These are phyloP conservation scores for Bruchidius siliquastri DNA, from an alignment of 2,888 invertebrate genomes.

Conservation along the genomic window DNA sequence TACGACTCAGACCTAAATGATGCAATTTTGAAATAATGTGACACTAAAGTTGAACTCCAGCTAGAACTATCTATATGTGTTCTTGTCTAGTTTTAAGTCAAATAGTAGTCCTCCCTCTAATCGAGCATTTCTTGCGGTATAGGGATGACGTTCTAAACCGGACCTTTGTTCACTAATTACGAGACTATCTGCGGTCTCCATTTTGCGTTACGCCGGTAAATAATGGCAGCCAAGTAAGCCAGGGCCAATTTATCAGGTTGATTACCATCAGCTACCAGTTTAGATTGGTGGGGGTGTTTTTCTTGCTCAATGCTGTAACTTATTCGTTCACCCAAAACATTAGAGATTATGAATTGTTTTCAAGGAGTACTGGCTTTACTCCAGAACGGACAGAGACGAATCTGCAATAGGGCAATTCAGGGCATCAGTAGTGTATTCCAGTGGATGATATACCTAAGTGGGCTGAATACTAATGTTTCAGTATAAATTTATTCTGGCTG, in stretches of 20 bases:
- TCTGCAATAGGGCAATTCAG: too few relatives aligned
- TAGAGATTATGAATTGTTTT: neutral
- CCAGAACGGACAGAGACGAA: too few relatives aligned
- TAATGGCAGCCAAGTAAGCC: neutral
- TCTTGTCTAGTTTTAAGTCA: neutral
- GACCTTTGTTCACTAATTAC: neutral
- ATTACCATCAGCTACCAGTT: neutral
- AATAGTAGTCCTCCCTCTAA: neutral
- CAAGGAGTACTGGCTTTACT: neutral
- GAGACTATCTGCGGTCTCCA: neutral
- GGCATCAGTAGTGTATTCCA: too few relatives aligned
- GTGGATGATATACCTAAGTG: too few relatives aligned
- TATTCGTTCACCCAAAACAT: neutral
- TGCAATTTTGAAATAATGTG: too few relatives aligned
- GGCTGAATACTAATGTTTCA: too few relatives aligned
- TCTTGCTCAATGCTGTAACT: neutral
- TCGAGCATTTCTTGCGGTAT: neutral
- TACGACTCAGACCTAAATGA: too few relatives aligned
- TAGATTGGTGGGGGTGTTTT: neutral
- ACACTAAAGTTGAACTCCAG: too few relatives aligned
- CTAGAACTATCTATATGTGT: neutral
- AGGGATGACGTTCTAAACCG: neutral
- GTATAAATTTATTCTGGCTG: too few relatives aligned
- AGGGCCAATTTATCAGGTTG: neutral
- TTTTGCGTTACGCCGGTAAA: neutral